phyloP scores from a whole-genome alignment of 2,113 vertebrate genomes.

The Chascanopsetta lugubris region DNA sequence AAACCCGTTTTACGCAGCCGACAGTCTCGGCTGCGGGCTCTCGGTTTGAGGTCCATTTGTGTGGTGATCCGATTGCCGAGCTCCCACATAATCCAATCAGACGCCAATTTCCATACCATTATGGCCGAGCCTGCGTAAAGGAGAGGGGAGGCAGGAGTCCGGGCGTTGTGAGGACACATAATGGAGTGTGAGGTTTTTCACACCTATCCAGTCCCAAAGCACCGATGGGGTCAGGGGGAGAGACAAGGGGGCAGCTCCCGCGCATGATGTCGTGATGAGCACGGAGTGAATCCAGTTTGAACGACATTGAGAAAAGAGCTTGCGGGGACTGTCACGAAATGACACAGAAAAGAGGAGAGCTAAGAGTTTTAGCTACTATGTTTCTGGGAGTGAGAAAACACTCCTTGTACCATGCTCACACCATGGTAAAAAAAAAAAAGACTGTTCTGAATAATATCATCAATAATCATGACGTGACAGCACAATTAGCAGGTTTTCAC shows the following conservation, averaged over 20 bases:
- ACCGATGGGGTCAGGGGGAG: not conserved
- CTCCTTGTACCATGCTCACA: too few relatives aligned
- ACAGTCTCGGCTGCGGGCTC: constrained; percentile 21
- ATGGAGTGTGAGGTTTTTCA: constrained; percentile 36
- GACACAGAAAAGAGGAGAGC: too few relatives aligned
- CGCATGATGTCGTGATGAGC: not conserved
- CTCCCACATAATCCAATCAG: constrained; percentile 52
- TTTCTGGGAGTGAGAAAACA: not conserved
- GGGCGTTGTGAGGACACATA: constrained; percentile 17
- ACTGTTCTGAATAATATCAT: too few relatives aligned
- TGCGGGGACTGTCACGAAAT: not conserved
- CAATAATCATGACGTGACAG: too few relatives aligned
- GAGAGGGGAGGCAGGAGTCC: not conserved
- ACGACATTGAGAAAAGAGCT: constrained; percentile 8
- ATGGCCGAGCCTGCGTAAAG: constrained; percentile 28
- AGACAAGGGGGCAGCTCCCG: not conserved
- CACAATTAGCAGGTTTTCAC: too few relatives aligned
- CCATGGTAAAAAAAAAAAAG: too few relatives aligned
- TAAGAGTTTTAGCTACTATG: too few relatives aligned
- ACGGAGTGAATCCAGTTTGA: constrained; percentile 18
- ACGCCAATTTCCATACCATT: constrained; percentile 36
- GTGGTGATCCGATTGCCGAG: constrained; percentile 34
- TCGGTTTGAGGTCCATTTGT: constrained; percentile 29
- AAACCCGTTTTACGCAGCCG: not conserved
- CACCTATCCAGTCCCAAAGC: constrained; percentile 11